phyloP scores from a whole-genome alignment of 2,113 vertebrate genomes.

The Platysteira castanea region DNA sequence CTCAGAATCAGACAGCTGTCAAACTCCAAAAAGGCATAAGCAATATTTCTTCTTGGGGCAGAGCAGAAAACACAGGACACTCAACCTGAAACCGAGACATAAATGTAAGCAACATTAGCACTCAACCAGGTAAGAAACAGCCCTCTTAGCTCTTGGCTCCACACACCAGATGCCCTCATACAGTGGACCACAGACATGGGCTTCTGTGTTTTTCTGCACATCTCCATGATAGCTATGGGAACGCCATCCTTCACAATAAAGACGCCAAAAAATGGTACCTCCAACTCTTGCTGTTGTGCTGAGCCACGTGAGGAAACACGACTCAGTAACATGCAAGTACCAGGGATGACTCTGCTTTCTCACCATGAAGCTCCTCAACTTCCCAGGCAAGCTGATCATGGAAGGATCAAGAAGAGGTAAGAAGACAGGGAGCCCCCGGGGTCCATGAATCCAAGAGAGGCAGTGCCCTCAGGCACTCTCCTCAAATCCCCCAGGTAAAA shows the following conservation, averaged over 20 bases:
- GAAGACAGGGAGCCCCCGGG: not conserved
- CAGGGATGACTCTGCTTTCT: not conserved
- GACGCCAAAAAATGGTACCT: accelerated
- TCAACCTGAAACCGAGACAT: not conserved
- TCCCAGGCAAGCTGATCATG: not conserved
- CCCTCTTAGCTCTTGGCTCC: not conserved
- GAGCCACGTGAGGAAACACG: not conserved
- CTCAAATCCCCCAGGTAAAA: not conserved
- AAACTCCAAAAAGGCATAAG: not conserved
- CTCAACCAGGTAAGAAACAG: not conserved
- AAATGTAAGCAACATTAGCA: not conserved
- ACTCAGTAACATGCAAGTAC: not conserved
- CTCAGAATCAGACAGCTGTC: not conserved
- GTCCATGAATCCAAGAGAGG: not conserved
- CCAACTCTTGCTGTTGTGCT: not conserved
- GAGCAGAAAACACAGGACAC: not conserved
- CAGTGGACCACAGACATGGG: accelerated
- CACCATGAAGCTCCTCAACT: not conserved
- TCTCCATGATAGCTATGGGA: not conserved
- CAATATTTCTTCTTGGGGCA: not conserved
- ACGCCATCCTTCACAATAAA: not conserved
- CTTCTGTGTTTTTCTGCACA: not conserved
- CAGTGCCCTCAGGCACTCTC: not conserved
- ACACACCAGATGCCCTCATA: not conserved
- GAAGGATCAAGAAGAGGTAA: not conserved